Evolutionary conservation across 2,113 vertebrate genomes (phyloP), one percentile per base, ranked within the genome.

Genomic region (Microcebus tavaratra): DNA sequence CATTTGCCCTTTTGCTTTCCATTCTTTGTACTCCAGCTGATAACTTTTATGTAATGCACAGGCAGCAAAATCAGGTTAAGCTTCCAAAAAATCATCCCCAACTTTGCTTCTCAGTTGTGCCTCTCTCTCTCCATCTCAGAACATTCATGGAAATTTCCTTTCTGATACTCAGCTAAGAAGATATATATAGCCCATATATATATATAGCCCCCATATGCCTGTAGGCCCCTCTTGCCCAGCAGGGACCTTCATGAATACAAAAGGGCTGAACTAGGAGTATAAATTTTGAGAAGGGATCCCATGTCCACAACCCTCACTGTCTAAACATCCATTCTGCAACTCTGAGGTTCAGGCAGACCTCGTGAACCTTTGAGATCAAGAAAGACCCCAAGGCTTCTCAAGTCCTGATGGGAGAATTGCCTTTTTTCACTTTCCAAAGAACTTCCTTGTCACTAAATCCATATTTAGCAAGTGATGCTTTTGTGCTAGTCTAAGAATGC

Each of bases 301-400:
- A 31, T 0, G 0, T 39, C n/a, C 11, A 36, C 4, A 8, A 14
- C 4, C 5, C 5, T 76, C 14, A 83, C 9, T 6, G 6, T n/a
- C 31, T 8, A 36, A 29, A 55, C 4, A 4, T 21, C 17, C 31
- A 11, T 8, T 75, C 57, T 59, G 48, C 48, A 42, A 36, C 11
- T 10, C 12, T 17, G 82, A 53, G 21, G 21, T 23, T 36, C 15
- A 3, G 29, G 4, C 29, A 59, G 50, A 39, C 13, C 57, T 39
- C 5, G 6, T 2, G 27, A 34, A n/a, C 21, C 29, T 88, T 50
- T n/a, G 25, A 48, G 20, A 11, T 1, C 63, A 88, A 73, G 27
- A 79, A 65, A 89, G 42, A 2, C 8, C 10, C 20, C 6, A 15
- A 8, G 13, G 39, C 59, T 45, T 67, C 17, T 55, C 13, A 36